Base-by-base conservation (phyloP, 2,888 invertebrate genomes). In the Drosophila rubida region DNA sequence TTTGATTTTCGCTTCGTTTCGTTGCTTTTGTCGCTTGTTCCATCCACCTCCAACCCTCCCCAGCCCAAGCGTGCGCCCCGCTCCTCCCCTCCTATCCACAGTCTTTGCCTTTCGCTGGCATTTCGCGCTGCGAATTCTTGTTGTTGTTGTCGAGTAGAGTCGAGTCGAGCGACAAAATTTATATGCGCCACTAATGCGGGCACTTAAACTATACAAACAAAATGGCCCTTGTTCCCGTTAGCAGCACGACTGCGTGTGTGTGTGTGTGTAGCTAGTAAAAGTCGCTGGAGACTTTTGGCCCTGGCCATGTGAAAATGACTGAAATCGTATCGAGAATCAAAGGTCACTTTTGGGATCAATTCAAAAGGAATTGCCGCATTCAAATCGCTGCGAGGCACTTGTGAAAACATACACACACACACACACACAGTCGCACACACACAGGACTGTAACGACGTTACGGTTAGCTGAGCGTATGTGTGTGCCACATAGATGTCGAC, bases 321-420 rank as follows among this genome's bases (percentile, higher is more conserved):
- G 77, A 80, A 84, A 75, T 84, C 84, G 84, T 80, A 86, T 79
- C 86, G 84, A 80, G 80, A 86, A 84, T 84, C 86, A 84, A 86
- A 84, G 84, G 84, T 84, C 84, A 83, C 84, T 84, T 84, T 84
- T 84, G 84, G 84, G 84, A 84, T 84, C 84, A 84, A 84, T 84
- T 84, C 86, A 84, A 84, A 84, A 83, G 84, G 86, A 84, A 84
- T 86, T 84, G 84, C 86, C 86, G 84, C 86, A 84, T 84, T 84
- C 77, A 86, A 86, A 84, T 84, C 86, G 84, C 84, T 86, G 66
- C 64, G 75, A 84, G 86, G 77, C 84, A 86, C 80, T 86, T 83
- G 72, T 77, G 72, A 72, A 73, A 65, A 69, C 58, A 62, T 49
- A 64, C 63, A 51, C 61, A 72, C 35, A 64, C 27, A 66, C 46